Conservation (phyloP, 2,797 vertebrate species). For the Poecilia gillii region DNA sequence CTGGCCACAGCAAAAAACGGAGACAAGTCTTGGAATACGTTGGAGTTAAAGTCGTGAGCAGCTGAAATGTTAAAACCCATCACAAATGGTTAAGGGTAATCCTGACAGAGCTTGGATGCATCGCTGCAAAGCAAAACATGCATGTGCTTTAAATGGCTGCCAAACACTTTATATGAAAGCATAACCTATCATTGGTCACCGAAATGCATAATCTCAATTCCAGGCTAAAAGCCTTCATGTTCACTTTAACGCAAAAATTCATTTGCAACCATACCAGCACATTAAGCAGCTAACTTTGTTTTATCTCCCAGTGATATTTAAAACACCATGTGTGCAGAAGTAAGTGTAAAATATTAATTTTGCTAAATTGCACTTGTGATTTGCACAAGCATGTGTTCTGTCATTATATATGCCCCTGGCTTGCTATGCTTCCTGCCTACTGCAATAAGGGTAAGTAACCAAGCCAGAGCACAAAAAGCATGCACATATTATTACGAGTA, state of each 20-base stretch:
- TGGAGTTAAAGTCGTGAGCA: conserved; percentile 2
- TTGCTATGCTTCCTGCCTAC: neutral
- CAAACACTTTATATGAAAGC: neutral
- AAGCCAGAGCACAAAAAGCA: conserved; percentile 8
- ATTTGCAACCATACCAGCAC: neutral
- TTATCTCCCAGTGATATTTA: neutral
- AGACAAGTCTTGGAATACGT: neutral
- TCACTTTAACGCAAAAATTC: neutral
- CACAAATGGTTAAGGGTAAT: neutral
- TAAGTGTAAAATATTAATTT: neutral
- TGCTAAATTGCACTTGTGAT: neutral
- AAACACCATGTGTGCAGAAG: neutral
- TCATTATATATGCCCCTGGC: conserved; percentile 12
- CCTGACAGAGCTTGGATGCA: neutral
- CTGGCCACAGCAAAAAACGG: conserved; percentile 19
- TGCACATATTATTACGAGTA: neutral
- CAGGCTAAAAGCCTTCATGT: neutral
- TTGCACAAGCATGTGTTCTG: conserved; percentile 14
- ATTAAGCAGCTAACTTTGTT: neutral
- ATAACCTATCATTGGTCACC: neutral
- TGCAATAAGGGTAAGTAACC: neutral
- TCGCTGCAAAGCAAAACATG: neutral
- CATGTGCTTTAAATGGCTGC: neutral
- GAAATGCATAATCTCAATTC: neutral
- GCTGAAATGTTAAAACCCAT: neutral